A percentile compares a stretch with the other conserved stretches of the same genome.
phyloP scores from a whole-genome alignment of 1,140 invertebrate species.

The Pentalonia nigronervosa region DNA sequence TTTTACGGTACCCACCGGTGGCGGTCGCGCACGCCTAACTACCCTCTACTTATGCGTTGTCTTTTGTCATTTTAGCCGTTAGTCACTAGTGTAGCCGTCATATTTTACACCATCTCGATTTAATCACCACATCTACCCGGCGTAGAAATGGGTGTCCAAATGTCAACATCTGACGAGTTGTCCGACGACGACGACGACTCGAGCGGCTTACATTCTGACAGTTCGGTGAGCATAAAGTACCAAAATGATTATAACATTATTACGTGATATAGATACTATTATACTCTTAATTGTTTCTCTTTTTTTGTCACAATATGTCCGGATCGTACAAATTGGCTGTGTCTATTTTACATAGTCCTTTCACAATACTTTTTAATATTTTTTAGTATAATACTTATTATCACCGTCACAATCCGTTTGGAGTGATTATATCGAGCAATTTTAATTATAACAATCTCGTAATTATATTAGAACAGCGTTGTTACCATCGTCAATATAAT shows the following conservation, averaged over 20 bases:
- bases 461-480: no score
- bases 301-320: no score
- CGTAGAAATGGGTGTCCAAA: background rate
- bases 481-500: no score
- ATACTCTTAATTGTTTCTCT: background rate
- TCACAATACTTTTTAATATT: background rate
- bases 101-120: background rate
- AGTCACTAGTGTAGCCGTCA: background rate
- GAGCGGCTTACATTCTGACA: no score
- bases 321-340: background rate
- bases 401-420: background rate
- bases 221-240: background rate
- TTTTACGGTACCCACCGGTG: background rate
- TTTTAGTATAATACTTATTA: background rate
- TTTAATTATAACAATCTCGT: no score
- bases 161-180: background rate
- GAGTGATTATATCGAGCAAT: background rate
- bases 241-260: background rate
- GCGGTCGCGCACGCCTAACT: no score
- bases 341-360: background rate
- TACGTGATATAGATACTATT: no score
- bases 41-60: background rate
- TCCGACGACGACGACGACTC: background rate
- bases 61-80: background rate
- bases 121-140: accelerated